Base-by-base conservation (phyloP, 2,113 vertebrate species). In the Bos indicus region DNA sequence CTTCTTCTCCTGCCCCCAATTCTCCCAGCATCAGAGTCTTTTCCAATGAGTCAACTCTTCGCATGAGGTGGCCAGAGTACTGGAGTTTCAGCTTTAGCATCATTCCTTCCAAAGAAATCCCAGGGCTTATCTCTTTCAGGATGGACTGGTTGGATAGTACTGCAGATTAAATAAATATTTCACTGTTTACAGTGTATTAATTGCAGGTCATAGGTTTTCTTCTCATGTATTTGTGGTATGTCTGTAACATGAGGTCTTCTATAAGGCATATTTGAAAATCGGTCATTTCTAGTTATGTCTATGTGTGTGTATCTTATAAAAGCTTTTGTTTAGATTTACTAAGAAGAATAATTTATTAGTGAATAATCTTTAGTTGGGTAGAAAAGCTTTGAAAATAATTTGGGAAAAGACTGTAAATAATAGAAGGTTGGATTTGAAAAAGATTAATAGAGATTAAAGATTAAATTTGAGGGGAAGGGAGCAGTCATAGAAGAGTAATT, bases 141-240 rank as follows among this genome's bases (percentile, higher is more conserved):
- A 48, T 48, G 48, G 48, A 48, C 48, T 48, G 48, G 48, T 48
- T 48, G 48, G 48, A 48, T 48, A 48, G 51, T 86, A 64, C 5
- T 94, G 92, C 19, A 95, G 52, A 85, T 82, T 71, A 71, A 90
- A 51, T 89, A 93, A 89, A 95, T 92, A 62, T 84, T 94, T 96
- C 19, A 74, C 51, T 95, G 19, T 64, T 94, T 26, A 78, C 11
- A 67, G 33, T 92, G 3, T 88, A 54, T 80, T 94, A 30, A 64
- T 95, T 95, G 56, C 43, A 97, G 10, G 25, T 62, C 48, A 87
- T 78, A 10, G 21, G 62, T 46, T 77, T 86, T 54, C 28, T 93
- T 59, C 28, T 93, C 46, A 59, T 48, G 26, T 86, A 86, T 85
- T 94, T 94, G 46, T 91, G 40, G 8, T 91, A n/a, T 87, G n/a